Conservation (phyloP, 2,113 vertebrate genomes). For the Sceloporus tristichus region DNA sequence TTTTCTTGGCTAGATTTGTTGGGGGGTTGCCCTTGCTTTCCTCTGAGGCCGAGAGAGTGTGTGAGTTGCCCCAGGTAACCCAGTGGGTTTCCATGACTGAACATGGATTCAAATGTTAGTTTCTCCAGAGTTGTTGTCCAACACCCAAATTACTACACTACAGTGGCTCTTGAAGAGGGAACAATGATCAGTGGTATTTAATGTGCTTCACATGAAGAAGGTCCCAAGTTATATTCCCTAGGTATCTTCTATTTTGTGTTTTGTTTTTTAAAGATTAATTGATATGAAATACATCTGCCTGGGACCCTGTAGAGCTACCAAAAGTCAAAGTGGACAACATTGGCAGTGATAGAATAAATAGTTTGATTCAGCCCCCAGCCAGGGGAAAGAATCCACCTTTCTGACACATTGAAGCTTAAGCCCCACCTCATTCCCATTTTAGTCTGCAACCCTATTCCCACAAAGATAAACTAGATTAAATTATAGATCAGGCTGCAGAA, state of each 20-base stretch:
- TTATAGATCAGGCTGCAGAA: not conserved
- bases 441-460: not conserved
- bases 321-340: not conserved
- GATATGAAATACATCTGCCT: not conserved
- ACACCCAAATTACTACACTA: no score
- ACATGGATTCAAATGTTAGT: no score
- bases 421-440: not conserved
- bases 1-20: no score
- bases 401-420: not conserved
- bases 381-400: not conserved
- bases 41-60: no score
- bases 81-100: no score
- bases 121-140: no score
- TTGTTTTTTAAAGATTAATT: not conserved
- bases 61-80: no score
- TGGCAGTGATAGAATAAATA: not conserved
- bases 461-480: not conserved
- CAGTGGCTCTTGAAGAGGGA: not conserved
- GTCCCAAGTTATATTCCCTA: not conserved
- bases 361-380: not conserved
- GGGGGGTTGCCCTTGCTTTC: no score
- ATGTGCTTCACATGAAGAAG: not conserved
- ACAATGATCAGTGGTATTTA: not conserved
- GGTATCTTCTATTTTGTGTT: not conserved
- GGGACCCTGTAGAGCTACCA: not conserved